Conservation (phyloP, 1,140 invertebrate genomes). For the Brachionus plicatilis region DNA sequence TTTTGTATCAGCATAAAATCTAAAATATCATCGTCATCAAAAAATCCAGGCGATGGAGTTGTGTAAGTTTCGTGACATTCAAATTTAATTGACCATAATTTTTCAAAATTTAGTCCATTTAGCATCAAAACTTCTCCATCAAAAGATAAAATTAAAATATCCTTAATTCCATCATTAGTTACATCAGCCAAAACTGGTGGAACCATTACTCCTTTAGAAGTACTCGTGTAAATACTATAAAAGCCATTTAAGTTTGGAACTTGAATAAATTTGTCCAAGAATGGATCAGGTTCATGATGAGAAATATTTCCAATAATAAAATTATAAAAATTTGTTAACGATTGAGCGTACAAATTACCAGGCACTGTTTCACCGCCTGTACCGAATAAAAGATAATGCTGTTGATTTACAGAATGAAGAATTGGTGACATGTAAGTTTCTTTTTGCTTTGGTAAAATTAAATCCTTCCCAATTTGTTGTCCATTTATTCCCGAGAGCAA, state of each 20-base stretch:
- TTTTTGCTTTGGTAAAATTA: slow-evolving; percentile 46
- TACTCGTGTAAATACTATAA: neutral
- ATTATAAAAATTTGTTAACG: neutral
- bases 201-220: slow-evolving; percentile 48
- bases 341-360: slow-evolving; percentile 42
- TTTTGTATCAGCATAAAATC: slow-evolving; percentile 51
- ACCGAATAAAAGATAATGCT: slow-evolving; percentile 47
- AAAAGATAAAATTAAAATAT: slow-evolving; percentile 48
- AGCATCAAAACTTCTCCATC: slow-evolving; percentile 46
- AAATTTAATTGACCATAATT: slow-evolving; percentile 44
- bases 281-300: neutral
- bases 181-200: slow-evolving; percentile 50
- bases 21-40: slow-evolving; percentile 48
- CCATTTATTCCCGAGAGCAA: slow-evolving; percentile 51
- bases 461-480: slow-evolving; percentile 45
- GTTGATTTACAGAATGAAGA: slow-evolving; percentile 44
- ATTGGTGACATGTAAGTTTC: slow-evolving; percentile 52
- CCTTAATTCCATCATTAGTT: slow-evolving; percentile 45
- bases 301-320: neutral
- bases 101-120: slow-evolving; percentile 46
- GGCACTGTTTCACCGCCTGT: slow-evolving; percentile 50
- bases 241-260: neutral
- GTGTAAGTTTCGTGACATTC: slow-evolving; percentile 42
- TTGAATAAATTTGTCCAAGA: neutral
- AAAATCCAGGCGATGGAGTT: slow-evolving; percentile 51